phyloP scores from a whole-genome alignment of 2,113 vertebrate species.

The Sylvicapra grimmia region DNA sequence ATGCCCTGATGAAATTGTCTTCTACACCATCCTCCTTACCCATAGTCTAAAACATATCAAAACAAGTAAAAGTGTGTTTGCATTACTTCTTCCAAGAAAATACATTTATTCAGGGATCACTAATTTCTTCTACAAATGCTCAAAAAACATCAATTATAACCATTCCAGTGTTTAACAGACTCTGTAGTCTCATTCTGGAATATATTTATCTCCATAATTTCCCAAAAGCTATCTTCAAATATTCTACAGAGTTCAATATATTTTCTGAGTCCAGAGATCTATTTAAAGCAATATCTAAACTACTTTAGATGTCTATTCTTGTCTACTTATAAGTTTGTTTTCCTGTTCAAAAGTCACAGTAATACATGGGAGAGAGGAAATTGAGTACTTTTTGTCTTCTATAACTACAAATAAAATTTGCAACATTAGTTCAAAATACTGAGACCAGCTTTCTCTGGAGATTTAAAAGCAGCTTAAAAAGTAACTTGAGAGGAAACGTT shows the following conservation, averaged over 20 bases:
- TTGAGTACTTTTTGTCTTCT: neutral
- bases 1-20: neutral
- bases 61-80: neutral
- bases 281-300: neutral
- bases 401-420: neutral
- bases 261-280: neutral
- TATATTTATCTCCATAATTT: neutral
- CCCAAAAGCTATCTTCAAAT: neutral
- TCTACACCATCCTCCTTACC: neutral
- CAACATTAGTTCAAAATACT: neutral
- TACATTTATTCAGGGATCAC: neutral
- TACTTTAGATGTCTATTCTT: neutral
- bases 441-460: neutral
- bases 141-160: neutral
- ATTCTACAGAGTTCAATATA: neutral
- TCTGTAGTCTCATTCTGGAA: neutral
- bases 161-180: neutral
- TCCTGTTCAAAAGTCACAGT: neutral
- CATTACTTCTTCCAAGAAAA: conserved; percentile 3
- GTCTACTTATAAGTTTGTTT: neutral
- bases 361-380: conserved; percentile 1
- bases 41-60: neutral
- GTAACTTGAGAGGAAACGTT: neutral
- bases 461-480: neutral
- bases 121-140: neutral